Base-by-base conservation (phyloP, 2,888 invertebrate genomes). In the Ecliptopera silaceata region DNA sequence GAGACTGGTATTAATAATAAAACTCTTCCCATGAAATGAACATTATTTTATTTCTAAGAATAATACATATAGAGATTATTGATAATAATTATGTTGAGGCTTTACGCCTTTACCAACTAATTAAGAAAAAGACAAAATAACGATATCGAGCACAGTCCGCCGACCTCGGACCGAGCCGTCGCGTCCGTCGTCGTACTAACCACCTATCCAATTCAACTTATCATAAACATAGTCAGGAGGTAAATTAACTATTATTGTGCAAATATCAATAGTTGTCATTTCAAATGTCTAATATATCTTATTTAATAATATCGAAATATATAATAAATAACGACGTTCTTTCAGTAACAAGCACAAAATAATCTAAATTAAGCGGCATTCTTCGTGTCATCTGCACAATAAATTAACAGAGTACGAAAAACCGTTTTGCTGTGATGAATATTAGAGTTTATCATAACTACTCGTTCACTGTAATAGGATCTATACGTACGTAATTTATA, bases 1-100 rank as follows among this genome's bases (percentile, higher is more conserved):
- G 26, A 1, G 45, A 48, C 26, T 29, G 47, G 56, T 60, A 63
- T 31, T 57, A 65, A 61, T 58, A 66, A 74, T n/a, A 74, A 79
- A 54, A 18, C 48, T 34, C 29, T n/a, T 18, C 78, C 80, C 81
- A 82, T 78, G 86, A 87, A 84, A 83, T 85, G 82, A 36, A 75
- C 59, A 68, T 8, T 6, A 26, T 26, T 87, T 84, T 86, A 86
- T 83, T 85, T 76, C 80, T 84, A 84, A 72, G 74, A 66, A 52
- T 81, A 82, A 81, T 83, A 84, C 74, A 80, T 77, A 75, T 15
- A 75, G 81, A 82, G 79, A 82, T 80, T 82, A 80, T 76, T 69
- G 69, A 74, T 75, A 72, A 73, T 26, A 26, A 26, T 26, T 26
- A 72, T 69, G 66, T 68, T 61, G 61, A 68, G 59, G 56, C 47